Base-by-base conservation (phyloP, 2,888 invertebrate species). In the Euclidia mi region DNA sequence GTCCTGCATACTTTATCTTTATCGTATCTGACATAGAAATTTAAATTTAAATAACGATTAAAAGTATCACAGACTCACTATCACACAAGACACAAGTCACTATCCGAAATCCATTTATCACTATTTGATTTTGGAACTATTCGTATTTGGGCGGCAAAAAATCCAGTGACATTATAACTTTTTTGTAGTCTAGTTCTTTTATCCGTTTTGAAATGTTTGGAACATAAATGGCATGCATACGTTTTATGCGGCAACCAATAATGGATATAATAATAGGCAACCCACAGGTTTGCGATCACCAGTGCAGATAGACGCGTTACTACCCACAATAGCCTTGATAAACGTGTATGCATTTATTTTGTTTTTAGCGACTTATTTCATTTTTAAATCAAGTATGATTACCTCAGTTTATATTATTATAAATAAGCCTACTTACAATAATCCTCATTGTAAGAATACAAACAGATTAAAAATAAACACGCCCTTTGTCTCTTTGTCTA, bases 261-360 rank as follows among this genome's bases (percentile, higher is more conserved):
- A 25, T 25, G 20, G 20, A 25, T 25, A 25, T 25, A 12, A 28
- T 14, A 34, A 35, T 37, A 42, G 37, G 35, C 55, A 44, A 40
- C 43, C 45, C 42, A 55, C 55, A 37, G 38, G 34, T 29, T 53
- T 56, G 56, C 56, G 60, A 55, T 71, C 67, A 74, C 63, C 45
- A 55, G 43, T 56, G 43, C 49, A 29, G 58, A 59, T 65, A 68
- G 29, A 29, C 42, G 29, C 29, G 57, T 53, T 60, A 42, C 66
- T 62, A 62, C 32, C 55, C 44, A 29, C 41, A 53, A 9, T 52
- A 58, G 52, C 71, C 67, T 74, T 71, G 75, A 56, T 56, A 55
- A n/a, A 31, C 32, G 14, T n/a, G 18, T 20, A 10, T 25, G 20
- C 20, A 18, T 20, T 40, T 7, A 12, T 40, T 14, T 42, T 34